phyloP scores from a whole-genome alignment of 2,113 vertebrate species.

The Dermatemys mawii region DNA sequence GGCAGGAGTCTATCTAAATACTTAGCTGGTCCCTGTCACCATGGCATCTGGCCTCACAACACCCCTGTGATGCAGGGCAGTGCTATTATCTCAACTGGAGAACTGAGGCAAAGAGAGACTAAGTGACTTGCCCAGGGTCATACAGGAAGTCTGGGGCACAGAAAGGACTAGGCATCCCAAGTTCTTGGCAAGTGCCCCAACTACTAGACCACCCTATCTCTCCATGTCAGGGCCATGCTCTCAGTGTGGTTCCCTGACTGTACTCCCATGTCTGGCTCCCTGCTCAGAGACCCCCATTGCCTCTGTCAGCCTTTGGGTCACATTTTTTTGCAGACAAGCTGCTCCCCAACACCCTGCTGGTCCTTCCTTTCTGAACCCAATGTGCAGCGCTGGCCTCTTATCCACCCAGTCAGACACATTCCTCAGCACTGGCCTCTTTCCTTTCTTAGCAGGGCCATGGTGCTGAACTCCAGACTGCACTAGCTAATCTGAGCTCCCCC shows the following conservation, averaged over 20 bases:
- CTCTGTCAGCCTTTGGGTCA: not conserved
- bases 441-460: not conserved
- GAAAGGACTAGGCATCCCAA: not conserved
- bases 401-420: not conserved
- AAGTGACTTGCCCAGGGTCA: not conserved
- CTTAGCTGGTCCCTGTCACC: not conserved
- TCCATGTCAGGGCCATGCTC: not conserved
- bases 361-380: not conserved
- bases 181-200: not conserved
- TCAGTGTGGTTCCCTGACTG: not conserved
- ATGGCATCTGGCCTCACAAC: not conserved
- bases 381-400: not conserved
- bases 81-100: not conserved
- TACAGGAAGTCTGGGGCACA: not conserved
- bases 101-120: not conserved
- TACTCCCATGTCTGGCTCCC: not conserved
- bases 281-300: not conserved
- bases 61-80: not conserved
- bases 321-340: not conserved
- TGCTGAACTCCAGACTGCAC: not conserved
- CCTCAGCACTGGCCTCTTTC: not conserved
- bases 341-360: not conserved
- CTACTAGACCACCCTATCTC: not conserved
- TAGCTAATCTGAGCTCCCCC: not conserved
- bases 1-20: not conserved